phyloP scores from a whole-genome alignment of 2,797 vertebrate species.

The Enteromius viviparus region DNA sequence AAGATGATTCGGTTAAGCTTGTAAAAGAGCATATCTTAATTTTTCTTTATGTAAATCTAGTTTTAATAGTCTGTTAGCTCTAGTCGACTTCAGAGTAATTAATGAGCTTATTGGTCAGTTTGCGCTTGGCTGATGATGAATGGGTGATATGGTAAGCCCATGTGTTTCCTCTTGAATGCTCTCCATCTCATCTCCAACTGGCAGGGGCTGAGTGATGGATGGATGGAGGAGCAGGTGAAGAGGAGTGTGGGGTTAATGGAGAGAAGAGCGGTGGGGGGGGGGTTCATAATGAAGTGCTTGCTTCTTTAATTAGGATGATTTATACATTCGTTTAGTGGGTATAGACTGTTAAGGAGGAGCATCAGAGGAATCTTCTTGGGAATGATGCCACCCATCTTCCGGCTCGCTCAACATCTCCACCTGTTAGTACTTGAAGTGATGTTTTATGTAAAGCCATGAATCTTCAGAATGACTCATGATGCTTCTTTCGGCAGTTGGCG shows the following conservation, averaged over 20 bases:
- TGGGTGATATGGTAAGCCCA: slow-evolving; percentile 65
- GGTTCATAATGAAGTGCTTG: slow-evolving; percentile 60
- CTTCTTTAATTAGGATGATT: slow-evolving; percentile 71
- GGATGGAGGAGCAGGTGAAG: slow-evolving; percentile 3
- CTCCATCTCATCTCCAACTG: slow-evolving; percentile 54
- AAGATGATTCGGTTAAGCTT: slow-evolving; percentile 50
- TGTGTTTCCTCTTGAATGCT: slow-evolving; percentile 64
- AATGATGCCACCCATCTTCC: neutral
- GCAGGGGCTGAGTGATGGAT: slow-evolving; percentile 38
- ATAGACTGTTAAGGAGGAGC: neutral
- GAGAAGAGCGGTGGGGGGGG: slow-evolving; percentile 42
- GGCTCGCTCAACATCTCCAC: neutral
- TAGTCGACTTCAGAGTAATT: slow-evolving; percentile 72
- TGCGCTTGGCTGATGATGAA: slow-evolving; percentile 75
- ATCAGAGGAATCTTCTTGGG: slow-evolving; percentile 9
- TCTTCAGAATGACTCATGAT: neutral
- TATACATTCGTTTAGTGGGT: slow-evolving; percentile 56
- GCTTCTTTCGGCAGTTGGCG: slow-evolving; percentile 82
- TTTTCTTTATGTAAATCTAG: slow-evolving; percentile 59
- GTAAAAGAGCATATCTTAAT: slow-evolving; percentile 63
- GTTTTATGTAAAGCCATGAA: neutral
- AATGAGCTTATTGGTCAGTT: slow-evolving; percentile 66
- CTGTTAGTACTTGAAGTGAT: slow-evolving; percentile 13
- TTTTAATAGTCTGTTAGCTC: slow-evolving; percentile 70
- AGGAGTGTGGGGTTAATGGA: slow-evolving; percentile 36